These are phyloP conservation scores for Mercenaria mercenaria DNA, from an alignment of 1,140 invertebrate genomes.

Conservation along the genomic window DNA sequence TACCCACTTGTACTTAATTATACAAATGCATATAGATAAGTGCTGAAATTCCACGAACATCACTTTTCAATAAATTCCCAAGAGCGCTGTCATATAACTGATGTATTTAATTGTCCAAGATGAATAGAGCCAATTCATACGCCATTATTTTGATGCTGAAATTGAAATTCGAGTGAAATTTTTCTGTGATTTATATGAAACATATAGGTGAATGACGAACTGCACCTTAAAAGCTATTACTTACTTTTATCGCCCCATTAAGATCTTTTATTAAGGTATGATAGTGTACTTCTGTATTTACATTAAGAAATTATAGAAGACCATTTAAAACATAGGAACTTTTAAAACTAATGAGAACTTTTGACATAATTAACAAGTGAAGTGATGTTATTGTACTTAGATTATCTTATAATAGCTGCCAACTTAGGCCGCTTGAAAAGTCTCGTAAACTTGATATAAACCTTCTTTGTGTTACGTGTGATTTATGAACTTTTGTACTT, in stretches of 20 bases:
- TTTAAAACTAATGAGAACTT: not conserved
- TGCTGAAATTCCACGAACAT: constrained; percentile 36
- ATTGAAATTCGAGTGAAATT: constrained; percentile 12
- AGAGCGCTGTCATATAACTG: not conserved
- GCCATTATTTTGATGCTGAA: constrained; percentile 14
- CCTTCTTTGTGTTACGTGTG: not conserved
- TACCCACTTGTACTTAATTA: constrained; percentile 18
- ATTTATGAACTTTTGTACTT: not conserved
- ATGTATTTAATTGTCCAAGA: constrained; percentile 12
- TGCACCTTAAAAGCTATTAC: not conserved
- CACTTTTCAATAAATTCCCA: constrained; percentile 44
- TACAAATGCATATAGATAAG: constrained; percentile 41
- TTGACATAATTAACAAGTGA: constrained; percentile 19
- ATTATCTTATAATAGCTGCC: not conserved
- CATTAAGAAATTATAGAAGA: constrained; percentile 16
- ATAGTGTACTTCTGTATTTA: not conserved
- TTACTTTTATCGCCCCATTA: not conserved
- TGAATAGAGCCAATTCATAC: not conserved
- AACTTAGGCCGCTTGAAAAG: not conserved
- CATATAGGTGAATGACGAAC: not conserved
- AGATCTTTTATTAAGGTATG: not conserved
- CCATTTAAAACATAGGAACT: not conserved
- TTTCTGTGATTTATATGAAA: constrained; percentile 9
- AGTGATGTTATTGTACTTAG: not conserved
- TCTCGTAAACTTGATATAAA: not conserved